Conservation (phyloP, 2,113 vertebrate species). For the Bubo blakistoni region DNA sequence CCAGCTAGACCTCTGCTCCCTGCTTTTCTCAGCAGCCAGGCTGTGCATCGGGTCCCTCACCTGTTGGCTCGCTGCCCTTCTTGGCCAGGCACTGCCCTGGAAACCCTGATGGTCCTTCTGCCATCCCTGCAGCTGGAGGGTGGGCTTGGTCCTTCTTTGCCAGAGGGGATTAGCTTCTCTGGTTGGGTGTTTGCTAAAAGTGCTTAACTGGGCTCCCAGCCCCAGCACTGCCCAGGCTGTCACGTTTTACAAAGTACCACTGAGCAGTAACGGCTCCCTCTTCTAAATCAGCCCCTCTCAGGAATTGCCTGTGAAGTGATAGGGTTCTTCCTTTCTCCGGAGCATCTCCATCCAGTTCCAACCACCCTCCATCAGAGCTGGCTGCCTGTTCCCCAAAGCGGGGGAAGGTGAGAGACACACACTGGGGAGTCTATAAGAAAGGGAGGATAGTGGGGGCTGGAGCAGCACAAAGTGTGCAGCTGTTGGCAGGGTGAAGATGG, state of each 20-base stretch:
- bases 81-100: background rate
- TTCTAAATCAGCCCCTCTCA: background rate
- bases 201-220: background rate
- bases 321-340: background rate
- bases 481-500: background rate
- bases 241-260: background rate
- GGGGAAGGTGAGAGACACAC: background rate
- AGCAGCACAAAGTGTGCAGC: background rate
- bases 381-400: background rate
- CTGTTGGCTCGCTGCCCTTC: background rate
- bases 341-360: background rate
- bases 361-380: no score
- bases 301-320: background rate
- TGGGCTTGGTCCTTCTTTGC: background rate
- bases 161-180: background rate
- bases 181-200: background rate
- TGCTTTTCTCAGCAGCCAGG: background rate
- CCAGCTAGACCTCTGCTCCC: background rate
- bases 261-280: no score
- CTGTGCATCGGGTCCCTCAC: rapidly evolving
- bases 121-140: background rate
- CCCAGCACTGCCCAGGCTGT: background rate
- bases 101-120: background rate
- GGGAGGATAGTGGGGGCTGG: background rate
- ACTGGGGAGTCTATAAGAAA: background rate